Evolutionary conservation across 1,140 invertebrate genomes (phyloP).

Genomic region (Scylla paramamosain): DNA sequence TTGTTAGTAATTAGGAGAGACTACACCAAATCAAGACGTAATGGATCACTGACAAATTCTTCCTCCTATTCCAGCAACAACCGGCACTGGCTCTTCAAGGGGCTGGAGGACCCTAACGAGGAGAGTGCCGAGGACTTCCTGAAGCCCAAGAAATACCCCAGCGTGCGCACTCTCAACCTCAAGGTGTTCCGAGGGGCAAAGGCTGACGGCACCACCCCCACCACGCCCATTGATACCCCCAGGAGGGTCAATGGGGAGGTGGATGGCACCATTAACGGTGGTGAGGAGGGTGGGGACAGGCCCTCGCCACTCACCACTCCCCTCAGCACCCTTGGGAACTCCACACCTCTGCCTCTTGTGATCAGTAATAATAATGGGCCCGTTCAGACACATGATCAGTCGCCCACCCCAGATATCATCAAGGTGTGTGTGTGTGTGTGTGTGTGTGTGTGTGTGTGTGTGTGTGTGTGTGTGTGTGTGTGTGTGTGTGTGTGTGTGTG

Average conservation of each 20-base stretch:
- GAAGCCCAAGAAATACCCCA: constrained; percentile 81
- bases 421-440: constrained; percentile 59
- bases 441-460: neutral
- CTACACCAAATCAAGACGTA: too few relatives aligned
- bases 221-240: neutral
- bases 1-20: too few relatives aligned
- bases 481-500: neutral
- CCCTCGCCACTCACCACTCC: constrained; percentile 69
- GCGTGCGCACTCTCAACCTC: constrained; percentile 83
- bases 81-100: constrained; percentile 81
- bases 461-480: neutral
- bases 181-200: constrained; percentile 78
- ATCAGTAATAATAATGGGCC: constrained; percentile 15
- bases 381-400: constrained; percentile 60
- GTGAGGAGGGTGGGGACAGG: neutral
- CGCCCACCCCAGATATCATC: constrained; percentile 76
- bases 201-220: constrained; percentile 2
- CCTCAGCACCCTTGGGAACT: constrained; percentile 50
- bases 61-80: constrained; percentile 41
- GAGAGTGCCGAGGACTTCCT: constrained; percentile 80
- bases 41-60: too few relatives aligned
- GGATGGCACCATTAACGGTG: neutral
- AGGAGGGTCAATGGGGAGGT: neutral
- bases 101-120: constrained; percentile 82
- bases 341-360: neutral